Evolutionary conservation across 1,140 invertebrate species (phyloP).

Genomic region (Heliothis subflexa): DNA sequence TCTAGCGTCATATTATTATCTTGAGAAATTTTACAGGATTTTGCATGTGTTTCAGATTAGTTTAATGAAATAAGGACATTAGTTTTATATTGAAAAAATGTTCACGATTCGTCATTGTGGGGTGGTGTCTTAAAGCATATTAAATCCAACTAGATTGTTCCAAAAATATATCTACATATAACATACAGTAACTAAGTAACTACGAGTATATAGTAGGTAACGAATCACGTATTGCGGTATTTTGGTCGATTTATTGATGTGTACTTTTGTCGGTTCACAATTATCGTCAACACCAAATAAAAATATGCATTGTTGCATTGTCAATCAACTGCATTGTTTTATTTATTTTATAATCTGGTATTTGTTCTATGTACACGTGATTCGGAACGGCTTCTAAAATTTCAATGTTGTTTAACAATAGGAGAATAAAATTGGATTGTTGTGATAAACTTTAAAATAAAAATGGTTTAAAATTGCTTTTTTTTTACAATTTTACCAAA

Average conservation of each 20-base stretch:
- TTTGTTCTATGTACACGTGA: background rate
- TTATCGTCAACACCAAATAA: background rate
- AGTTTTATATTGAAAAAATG: too few species aligned
- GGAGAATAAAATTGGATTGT: too few species aligned
- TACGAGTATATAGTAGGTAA: too few species aligned
- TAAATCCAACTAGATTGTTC: too few species aligned
- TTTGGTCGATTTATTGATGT: background rate
- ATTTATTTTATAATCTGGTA: background rate
- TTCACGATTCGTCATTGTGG: too few species aligned
- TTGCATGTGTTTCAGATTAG: background rate
- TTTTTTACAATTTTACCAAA: too few species aligned
- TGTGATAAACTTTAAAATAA: too few species aligned
- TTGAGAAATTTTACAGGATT: background rate
- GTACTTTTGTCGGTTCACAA: background rate
- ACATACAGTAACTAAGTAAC: background rate
- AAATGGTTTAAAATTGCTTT: too few species aligned
- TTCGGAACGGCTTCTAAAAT: background rate
- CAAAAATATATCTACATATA: too few species aligned
- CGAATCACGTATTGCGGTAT: background rate
- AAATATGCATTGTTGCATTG: slow-evolving; percentile 8
- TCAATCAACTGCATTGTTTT: slow-evolving; percentile 14
- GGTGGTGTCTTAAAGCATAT: too few species aligned
- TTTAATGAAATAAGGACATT: too few species aligned
- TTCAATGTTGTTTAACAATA: too few species aligned
- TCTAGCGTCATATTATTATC: background rate